Percentiles rank a stretch among this genome's conserved stretches.
These are phyloP conservation scores for Phalloptychus januarius DNA, from an alignment of 2,797 vertebrate genomes.

Conservation along the genomic window DNA sequence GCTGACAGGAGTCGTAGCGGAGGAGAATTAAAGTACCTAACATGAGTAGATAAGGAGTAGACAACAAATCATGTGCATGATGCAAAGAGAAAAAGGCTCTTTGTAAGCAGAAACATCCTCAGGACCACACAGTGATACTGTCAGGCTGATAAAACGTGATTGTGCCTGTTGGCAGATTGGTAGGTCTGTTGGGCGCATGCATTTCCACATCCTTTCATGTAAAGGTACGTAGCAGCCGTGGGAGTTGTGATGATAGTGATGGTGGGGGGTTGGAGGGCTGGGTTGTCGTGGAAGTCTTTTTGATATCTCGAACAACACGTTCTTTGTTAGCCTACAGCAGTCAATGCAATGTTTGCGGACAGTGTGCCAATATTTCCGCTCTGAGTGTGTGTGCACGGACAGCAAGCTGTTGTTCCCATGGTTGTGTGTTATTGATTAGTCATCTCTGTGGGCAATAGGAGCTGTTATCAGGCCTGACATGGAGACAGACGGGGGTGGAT, in stretches of 20 bases:
- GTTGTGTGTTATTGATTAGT: conserved; percentile 83
- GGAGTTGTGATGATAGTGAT: conserved; percentile 5
- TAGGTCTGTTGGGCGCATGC: conserved; percentile 5
- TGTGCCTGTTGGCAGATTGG: conserved; percentile 27
- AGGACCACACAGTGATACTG: conserved; percentile 38
- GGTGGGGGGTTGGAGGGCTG: not conserved
- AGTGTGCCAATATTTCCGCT: conserved; percentile 70
- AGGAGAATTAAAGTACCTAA: conserved; percentile 59
- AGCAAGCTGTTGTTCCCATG: conserved; percentile 72
- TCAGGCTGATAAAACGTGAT: conserved; percentile 55
- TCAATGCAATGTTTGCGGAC: conserved; percentile 69
- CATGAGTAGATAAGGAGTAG: conserved; percentile 69
- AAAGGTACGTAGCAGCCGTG: conserved; percentile 25
- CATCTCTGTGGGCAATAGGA: conserved; percentile 83
- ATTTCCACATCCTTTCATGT: conserved; percentile 16
- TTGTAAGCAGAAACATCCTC: conserved; percentile 45
- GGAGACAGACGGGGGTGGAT: conserved; percentile 79
- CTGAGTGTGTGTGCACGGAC: conserved; percentile 35
- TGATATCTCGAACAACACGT: conserved; percentile 64
- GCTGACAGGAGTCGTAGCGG: conserved; percentile 46
- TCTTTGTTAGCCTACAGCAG: conserved; percentile 67
- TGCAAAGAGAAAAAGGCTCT: conserved; percentile 58
- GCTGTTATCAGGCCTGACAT: conserved; percentile 81
- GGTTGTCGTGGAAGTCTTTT: conserved; percentile 42
- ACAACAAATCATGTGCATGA: conserved; percentile 59